Conservation (phyloP, 2,888 invertebrate species). For the Himalopsyche tibetana region DNA sequence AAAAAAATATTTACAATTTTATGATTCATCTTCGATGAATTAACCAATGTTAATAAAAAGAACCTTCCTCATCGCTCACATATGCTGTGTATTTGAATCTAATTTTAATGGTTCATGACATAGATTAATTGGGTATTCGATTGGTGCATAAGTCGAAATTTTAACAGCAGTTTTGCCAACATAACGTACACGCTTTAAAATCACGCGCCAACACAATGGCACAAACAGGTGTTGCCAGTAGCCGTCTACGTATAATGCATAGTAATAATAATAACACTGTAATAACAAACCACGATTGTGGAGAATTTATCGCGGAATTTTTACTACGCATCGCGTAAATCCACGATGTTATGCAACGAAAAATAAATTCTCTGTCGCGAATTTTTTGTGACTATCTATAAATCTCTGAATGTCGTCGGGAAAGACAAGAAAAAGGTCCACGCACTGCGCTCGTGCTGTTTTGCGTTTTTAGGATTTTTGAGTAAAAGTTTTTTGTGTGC, state of each 20-base stretch:
- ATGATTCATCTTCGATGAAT: too few relatives aligned
- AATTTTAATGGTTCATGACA: too few relatives aligned
- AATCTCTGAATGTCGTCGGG: neutral
- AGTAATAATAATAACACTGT: neutral
- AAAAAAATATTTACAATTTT: too few relatives aligned
- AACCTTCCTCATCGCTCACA: too few relatives aligned
- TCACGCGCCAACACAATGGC: neutral
- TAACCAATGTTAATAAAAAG: too few relatives aligned
- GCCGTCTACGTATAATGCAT: neutral
- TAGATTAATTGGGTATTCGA: too few relatives aligned
- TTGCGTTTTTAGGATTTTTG: too few relatives aligned
- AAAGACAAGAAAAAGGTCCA: neutral
- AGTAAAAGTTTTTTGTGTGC: too few relatives aligned
- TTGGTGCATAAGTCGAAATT: neutral
- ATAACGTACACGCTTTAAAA: neutral
- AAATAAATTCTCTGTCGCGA: neutral
- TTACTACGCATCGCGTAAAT: conserved; percentile 10
- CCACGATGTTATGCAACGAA: conserved; percentile 19
- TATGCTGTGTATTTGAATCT: too few relatives aligned
- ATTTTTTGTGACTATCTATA: conserved; percentile 11
- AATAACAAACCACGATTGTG: neutral
- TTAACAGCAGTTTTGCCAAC: neutral
- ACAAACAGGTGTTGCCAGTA: conserved; percentile 17
- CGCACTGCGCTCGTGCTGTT: too few relatives aligned
- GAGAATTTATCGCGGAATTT: neutral